A percentile compares a stretch with the other conserved stretches of the same genome.
Evolutionary conservation across 1,140 invertebrate species (phyloP).

Genomic region (Apis dorsata): DNA sequence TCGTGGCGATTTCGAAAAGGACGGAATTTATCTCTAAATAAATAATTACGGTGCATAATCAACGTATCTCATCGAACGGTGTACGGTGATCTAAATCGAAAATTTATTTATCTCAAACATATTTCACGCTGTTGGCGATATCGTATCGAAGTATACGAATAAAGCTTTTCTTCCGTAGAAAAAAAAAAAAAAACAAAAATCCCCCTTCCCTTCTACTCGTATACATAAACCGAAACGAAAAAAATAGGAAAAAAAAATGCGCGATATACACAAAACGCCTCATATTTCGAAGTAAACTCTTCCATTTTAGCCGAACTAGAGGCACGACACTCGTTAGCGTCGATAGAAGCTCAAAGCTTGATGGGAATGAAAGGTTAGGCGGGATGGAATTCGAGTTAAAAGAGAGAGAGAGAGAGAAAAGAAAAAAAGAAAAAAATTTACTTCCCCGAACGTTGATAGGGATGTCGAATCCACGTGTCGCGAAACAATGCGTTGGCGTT

Average conservation of each 20-base stretch:
- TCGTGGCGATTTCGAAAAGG: too few relatives aligned
- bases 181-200: not conserved
- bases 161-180: too few relatives aligned
- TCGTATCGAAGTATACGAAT: too few relatives aligned
- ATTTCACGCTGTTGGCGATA: too few relatives aligned
- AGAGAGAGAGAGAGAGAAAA: not conserved
- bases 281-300: constrained; percentile 3
- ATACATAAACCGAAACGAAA: not conserved
- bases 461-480: not conserved
- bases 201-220: not conserved
- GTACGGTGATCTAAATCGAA: too few relatives aligned
- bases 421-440: not conserved
- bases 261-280: not conserved
- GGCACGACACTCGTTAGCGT: not conserved
- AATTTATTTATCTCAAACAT: too few relatives aligned
- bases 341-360: not conserved
- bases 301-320: not conserved
- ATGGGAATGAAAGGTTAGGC: not conserved
- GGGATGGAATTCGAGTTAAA: not conserved
- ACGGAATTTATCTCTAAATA: too few relatives aligned
- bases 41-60: too few relatives aligned
- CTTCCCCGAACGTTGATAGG: too few relatives aligned
- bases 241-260: not conserved
- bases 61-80: too few relatives aligned
- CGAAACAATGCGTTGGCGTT: not conserved